Percentiles rank a stretch among this genome's conserved stretches.
Evolutionary conservation across 2,113 vertebrate species (phyloP).

Genomic region (Nesospiza acunhae): DNA sequence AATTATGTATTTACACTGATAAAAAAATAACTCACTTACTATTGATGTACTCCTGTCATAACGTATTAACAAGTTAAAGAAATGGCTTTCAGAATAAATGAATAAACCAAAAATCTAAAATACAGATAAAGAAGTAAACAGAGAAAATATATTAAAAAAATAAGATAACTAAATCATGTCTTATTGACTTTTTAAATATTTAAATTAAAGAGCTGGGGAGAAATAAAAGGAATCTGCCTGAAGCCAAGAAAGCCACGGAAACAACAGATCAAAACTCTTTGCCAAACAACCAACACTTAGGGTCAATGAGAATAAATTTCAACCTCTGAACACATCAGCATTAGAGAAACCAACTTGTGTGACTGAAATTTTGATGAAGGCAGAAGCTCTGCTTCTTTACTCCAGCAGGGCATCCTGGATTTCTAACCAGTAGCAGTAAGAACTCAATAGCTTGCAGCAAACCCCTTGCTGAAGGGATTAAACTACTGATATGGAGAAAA

Average conservation of each 20-base stretch:
- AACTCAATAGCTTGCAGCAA: slow-evolving; percentile 12
- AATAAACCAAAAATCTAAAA: not conserved
- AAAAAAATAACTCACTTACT: not conserved
- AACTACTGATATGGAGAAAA: slow-evolving; percentile 30
- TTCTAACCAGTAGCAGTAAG: not conserved
- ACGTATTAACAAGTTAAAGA: not conserved
- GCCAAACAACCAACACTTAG: not conserved
- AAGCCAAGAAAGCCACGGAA: not conserved
- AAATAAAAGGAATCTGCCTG: not conserved
- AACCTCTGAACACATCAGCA: not conserved
- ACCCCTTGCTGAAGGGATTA: not conserved
- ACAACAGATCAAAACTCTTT: not conserved
- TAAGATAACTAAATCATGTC: not conserved
- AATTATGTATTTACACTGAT: not conserved
- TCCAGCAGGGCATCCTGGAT: not conserved
- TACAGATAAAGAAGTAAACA: not conserved
- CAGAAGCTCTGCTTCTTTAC: not conserved
- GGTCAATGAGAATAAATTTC: not conserved
- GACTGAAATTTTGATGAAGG: not conserved
- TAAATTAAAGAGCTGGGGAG: not conserved
- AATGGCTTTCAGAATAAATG: not conserved
- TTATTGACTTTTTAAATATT: not conserved
- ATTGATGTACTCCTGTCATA: not conserved
- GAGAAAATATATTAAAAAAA: not conserved
- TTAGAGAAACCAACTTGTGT: not conserved